These are phyloP conservation scores for Leguminivora glycinivorella DNA, from an alignment of 1,140 invertebrate genomes.

Conservation along the genomic window DNA sequence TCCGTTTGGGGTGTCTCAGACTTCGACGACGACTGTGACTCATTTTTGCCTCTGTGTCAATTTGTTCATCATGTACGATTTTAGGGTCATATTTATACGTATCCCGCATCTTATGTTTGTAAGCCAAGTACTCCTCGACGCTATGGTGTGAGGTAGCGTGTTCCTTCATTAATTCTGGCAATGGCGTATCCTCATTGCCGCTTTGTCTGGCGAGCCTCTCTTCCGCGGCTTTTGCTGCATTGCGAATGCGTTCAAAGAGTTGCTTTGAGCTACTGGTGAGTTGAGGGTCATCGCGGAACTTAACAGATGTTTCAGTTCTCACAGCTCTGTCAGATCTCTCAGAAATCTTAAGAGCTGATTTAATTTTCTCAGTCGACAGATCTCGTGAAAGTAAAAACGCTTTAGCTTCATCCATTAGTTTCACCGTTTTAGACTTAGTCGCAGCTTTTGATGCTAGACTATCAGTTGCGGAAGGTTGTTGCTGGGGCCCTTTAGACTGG, in stretches of 20 bases:
- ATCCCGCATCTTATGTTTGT: neutral
- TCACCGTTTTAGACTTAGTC: neutral
- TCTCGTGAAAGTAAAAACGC: neutral
- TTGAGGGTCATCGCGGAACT: no score
- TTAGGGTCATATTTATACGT: neutral
- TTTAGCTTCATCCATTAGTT: neutral
- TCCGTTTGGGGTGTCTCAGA: neutral
- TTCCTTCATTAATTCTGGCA: neutral
- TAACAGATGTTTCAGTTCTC: neutral
- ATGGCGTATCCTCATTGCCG: neutral
- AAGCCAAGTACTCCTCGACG: neutral
- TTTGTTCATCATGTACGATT: neutral
- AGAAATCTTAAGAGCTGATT: neutral
- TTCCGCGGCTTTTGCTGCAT: neutral
- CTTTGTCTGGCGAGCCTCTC: neutral
- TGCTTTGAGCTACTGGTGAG: neutral
- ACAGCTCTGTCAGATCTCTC: neutral
- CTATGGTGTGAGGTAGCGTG: neutral
- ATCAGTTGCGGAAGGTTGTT: neutral
- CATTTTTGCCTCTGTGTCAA: neutral
- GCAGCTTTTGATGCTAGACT: neutral
- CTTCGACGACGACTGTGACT: neutral
- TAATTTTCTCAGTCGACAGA: neutral
- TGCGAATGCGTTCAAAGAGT: slow-evolving; percentile 5
- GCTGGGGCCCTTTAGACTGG: neutral